phyloP scores from a whole-genome alignment of 2,113 vertebrate genomes.

The Petrocephalus zakoni region DNA sequence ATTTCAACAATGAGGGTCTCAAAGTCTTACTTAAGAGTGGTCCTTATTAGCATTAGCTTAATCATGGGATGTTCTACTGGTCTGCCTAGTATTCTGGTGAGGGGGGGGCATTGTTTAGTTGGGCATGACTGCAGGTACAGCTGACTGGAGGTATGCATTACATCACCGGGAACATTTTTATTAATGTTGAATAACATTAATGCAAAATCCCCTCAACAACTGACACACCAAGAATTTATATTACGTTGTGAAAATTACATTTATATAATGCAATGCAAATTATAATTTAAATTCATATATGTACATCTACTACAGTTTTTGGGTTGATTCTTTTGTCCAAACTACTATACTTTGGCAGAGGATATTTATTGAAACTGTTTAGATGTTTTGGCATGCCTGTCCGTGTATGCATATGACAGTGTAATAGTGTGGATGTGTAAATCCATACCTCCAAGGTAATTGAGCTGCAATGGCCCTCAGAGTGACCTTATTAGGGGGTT shows the following conservation, averaged over 20 bases:
- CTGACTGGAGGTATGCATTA: not conserved
- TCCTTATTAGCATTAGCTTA: not conserved
- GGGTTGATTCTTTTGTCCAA: not conserved
- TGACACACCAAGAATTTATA: not conserved
- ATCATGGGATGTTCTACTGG: not conserved
- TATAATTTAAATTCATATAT: not conserved
- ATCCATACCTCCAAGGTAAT: not conserved
- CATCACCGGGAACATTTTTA: not conserved
- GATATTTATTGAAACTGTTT: not conserved
- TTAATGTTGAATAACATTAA: not conserved
- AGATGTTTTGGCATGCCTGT: not conserved
- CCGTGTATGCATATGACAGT: not conserved
- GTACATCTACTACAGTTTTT: too few species aligned
- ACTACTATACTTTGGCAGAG: not conserved
- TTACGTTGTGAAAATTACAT: not conserved
- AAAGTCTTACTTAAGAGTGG: not conserved
- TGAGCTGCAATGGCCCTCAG: not conserved
- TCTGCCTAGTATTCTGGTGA: not conserved
- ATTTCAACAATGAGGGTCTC: not conserved
- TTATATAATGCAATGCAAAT: not conserved
- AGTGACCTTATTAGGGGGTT: not conserved
- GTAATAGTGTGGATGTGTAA: not conserved
- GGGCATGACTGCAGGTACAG: not conserved
- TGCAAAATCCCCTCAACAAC: not conserved
- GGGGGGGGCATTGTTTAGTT: not conserved